Conservation (phyloP, 2,888 invertebrate species). For the Synanthedon myopaeformis region DNA sequence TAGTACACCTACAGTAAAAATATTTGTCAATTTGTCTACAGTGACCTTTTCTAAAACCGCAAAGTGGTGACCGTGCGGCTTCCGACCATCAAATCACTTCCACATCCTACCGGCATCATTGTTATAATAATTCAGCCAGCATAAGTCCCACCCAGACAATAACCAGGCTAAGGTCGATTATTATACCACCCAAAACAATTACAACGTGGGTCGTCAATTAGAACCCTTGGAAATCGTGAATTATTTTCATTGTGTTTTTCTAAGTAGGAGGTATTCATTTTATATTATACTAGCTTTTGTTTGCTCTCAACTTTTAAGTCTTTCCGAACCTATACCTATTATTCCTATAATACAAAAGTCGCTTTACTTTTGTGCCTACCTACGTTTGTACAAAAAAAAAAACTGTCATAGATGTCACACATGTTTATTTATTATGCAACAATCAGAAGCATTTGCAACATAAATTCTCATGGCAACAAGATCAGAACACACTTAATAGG, state of each 20-base stretch:
- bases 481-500: not conserved
- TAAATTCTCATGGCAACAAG: no score
- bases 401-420: no score
- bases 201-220: conserved; percentile 49
- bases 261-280: not conserved
- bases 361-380: no score
- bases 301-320: no score
- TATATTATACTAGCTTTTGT: no score
- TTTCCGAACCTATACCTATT: no score
- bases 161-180: conserved; percentile 53
- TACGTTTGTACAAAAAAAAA: no score
- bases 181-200: conserved; percentile 48
- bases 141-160: conserved; percentile 10
- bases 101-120: conserved; percentile 6
- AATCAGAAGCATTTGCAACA: no score
- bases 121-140: conserved; percentile 3
- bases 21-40: conserved; percentile 2
- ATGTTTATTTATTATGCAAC: no score
- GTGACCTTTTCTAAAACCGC: conserved; percentile 9
- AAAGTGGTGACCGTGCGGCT: conserved; percentile 9
- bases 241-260: conserved; percentile 4
- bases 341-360: no score
- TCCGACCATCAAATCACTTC: conserved; percentile 7
- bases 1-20: conserved; percentile 4
- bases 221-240: conserved; percentile 25